phyloP scores from a whole-genome alignment of 2,797 vertebrate species.

The Crotalus adamanteus region DNA sequence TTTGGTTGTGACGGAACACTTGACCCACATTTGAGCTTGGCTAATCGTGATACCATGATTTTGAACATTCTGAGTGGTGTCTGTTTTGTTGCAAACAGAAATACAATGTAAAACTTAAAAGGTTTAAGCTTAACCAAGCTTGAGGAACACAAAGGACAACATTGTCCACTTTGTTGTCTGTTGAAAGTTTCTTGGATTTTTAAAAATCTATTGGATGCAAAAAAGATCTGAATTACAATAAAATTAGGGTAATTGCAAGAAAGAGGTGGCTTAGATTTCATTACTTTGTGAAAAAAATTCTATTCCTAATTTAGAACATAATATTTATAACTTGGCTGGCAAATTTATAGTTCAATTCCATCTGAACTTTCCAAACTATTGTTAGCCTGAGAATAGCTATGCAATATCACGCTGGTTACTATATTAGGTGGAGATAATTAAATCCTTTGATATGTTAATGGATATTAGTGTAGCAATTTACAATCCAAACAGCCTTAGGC shows the following conservation, averaged over 20 bases:
- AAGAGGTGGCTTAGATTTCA: not conserved
- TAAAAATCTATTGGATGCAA: not conserved
- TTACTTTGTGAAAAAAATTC: not conserved
- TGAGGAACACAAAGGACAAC: not conserved
- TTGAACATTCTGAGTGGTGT: not conserved
- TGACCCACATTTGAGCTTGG: not conserved
- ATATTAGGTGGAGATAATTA: not conserved
- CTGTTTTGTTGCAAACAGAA: not conserved
- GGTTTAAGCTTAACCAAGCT: not conserved
- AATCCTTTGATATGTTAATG: not conserved
- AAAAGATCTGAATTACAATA: not conserved
- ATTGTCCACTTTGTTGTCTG: not conserved
- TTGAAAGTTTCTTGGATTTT: not conserved
- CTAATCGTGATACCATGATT: not conserved
- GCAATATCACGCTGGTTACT: not conserved
- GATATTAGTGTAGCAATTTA: not conserved
- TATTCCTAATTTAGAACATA: not conserved
- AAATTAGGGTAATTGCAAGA: not conserved
- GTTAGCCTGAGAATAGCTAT: not conserved
- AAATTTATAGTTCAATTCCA: conserved; percentile 2
- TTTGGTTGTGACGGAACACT: not conserved
- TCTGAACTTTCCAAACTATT: not conserved
- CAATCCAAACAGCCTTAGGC: not conserved
- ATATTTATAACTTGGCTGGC: not conserved
- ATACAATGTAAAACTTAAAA: not conserved